A percentile compares a stretch with the other conserved stretches of the same genome.
These are phyloP conservation scores for Athene noctua DNA, from an alignment of 2,113 vertebrate species.

Conservation along the genomic window DNA sequence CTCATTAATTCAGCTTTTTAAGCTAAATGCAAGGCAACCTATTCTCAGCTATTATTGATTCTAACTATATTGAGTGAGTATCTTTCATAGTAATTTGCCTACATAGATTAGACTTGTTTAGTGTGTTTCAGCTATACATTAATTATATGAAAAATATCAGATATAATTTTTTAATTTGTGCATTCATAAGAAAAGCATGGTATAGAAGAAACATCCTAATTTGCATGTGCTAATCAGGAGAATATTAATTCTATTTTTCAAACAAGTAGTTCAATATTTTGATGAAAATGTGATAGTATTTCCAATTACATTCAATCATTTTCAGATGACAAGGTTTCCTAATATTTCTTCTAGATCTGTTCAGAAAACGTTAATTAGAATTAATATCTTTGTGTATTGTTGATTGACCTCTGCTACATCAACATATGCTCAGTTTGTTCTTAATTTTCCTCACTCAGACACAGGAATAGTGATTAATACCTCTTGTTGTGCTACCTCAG, in stretches of 20 bases:
- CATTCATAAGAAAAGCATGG: conserved; percentile 15
- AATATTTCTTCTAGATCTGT: conserved; percentile 20
- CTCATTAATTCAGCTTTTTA: background rate
- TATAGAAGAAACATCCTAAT: background rate
- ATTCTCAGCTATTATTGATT: background rate
- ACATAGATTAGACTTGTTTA: conserved; percentile 14
- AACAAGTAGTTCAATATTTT: conserved; percentile 43
- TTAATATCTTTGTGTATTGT: conserved; percentile 45
- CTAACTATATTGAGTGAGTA: background rate
- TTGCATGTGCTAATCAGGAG: conserved; percentile 44
- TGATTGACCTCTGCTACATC: conserved; percentile 55
- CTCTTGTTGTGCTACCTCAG: conserved; percentile 44
- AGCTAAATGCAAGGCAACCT: background rate
- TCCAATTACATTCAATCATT: conserved; percentile 38
- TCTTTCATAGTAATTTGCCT: conserved; percentile 26
- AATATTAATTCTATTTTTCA: conserved; percentile 48
- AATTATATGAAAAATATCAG: conserved; percentile 24
- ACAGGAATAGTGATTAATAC: conserved; percentile 59
- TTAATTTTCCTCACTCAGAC: conserved; percentile 10
- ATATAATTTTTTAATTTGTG: background rate
- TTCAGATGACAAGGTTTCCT: conserved; percentile 14
- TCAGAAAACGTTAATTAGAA: conserved; percentile 43
- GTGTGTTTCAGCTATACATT: conserved; percentile 26
- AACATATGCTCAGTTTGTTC: conserved; percentile 51
- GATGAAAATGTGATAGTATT: conserved; percentile 19